Evolutionary conservation across 2,888 invertebrate genomes (phyloP).

Genomic region (Apomyelois bistriatella): DNA sequence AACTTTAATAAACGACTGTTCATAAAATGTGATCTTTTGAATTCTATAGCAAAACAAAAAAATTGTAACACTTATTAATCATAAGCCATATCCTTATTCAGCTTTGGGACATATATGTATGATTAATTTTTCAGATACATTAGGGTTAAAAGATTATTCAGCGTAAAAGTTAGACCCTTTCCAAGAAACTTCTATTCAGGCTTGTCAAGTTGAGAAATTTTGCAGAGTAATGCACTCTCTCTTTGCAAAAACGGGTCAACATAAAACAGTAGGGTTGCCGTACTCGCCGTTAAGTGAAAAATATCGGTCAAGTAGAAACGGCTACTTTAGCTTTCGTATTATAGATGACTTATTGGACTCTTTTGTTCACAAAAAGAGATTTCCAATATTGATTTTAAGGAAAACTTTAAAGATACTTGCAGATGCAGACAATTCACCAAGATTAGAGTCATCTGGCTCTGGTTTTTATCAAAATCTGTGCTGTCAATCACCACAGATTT

Average conservation of each 20-base stretch:
- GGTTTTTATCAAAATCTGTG: no score
- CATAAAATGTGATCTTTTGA: no score
- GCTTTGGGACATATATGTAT: neutral
- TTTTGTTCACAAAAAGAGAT: neutral
- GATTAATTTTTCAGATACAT: neutral
- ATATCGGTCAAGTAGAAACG: constrained; percentile 20
- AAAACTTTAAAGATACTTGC: no score
- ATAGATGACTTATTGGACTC: constrained; percentile 10
- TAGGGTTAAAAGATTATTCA: neutral
- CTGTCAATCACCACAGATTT: no score
- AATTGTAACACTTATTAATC: no score
- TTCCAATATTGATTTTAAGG: neutral
- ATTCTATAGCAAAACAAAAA: no score
- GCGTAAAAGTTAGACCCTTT: constrained; percentile 7
- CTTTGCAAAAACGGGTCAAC: constrained; percentile 63
- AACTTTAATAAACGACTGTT: no score
- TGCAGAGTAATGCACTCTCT: constrained; percentile 55
- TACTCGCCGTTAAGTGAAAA: constrained; percentile 21
- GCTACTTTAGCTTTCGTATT: constrained; percentile 6
- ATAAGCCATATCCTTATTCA: no score
- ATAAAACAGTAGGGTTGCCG: constrained; percentile 43
- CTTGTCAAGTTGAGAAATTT: constrained; percentile 54
- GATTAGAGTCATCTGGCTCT: no score
- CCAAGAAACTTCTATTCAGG: constrained; percentile 39
- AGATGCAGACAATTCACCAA: no score